Base-by-base conservation (phyloP, 2,797 vertebrate genomes). In the Erpetoichthys calabaricus region DNA sequence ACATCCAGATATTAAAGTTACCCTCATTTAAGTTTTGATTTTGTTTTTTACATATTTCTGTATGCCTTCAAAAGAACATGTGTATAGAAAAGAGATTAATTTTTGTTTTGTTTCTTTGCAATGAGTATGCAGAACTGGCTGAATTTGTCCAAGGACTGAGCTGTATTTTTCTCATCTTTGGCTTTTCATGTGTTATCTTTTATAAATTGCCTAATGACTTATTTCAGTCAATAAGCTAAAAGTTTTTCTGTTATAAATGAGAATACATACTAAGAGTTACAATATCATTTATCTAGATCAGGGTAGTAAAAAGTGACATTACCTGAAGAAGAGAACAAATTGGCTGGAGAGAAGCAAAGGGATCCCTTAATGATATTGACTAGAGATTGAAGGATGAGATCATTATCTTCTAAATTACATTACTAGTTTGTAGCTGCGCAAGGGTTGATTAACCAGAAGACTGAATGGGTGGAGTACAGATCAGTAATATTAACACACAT, bases 281-380 rank as follows among this genome's bases (percentile, higher is more conserved):
- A 55, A n/a, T 5, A 46, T 55, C 45, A 47, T 60, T 60, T 47
- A 60, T 55, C 45, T 44, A 53, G n/a, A 25, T 41, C 42, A 60
- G 49, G 10, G 42, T 55, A 41, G 42, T 45, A 44, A 55, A 44
- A 8, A 51, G 42, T 45, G 46, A 55, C 58, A 60, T 55, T 60
- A 60, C 50, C 55, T 60, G 54, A 60, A 55, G 7, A 60, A 43
- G 53, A 60, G 25, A 47, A 60, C 41, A 44, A 46, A 47, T 47
- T 54, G 58, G 10, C 53, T 47, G 47, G 53, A 60, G 54, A 43
- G 43, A 47, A 54, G 53, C 46, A 55, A 55, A 54, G 53, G 45
- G 54, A 60, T 44, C 41, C 53, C 53, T 6, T 54, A 54, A 54
- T 54, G 53, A 54, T 54, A 54, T 54, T 54, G 53, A 54, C 53